phyloP scores from a whole-genome alignment of 92 coral and sea anemone genomes.

The Metridium senile region DNA sequence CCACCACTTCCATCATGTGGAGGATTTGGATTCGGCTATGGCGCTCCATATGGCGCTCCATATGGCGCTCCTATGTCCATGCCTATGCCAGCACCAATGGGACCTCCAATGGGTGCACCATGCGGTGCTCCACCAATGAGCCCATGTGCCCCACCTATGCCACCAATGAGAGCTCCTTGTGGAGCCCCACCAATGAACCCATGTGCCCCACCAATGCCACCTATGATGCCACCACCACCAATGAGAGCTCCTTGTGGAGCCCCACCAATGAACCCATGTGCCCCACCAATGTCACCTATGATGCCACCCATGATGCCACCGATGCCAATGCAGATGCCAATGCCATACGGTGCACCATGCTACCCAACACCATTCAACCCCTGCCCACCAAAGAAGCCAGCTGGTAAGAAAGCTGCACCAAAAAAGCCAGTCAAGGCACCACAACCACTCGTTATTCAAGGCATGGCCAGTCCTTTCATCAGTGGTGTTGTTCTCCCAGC shows the following conservation, averaged over 20 bases:
- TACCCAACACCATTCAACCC: slow-evolving; percentile 41
- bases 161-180: slow-evolving; percentile 58
- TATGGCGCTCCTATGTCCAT: slow-evolving; percentile 27
- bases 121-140: slow-evolving; percentile 21
- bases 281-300: slow-evolving; percentile 47
- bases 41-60: slow-evolving; percentile 46
- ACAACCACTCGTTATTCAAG: slow-evolving; percentile 35
- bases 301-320: slow-evolving; percentile 22
- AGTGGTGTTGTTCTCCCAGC: slow-evolving; percentile 55
- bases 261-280: slow-evolving; percentile 43
- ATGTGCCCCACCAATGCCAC: slow-evolving; percentile 29
- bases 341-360: slow-evolving; percentile 58
- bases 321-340: slow-evolving; percentile 28
- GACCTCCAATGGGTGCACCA: slow-evolving; percentile 7
- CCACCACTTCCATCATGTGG: slow-evolving; percentile 47
- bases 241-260: slow-evolving; percentile 12
- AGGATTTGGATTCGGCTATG: slow-evolving; percentile 25
- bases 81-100: background rate
- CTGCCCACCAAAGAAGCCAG: slow-evolving; percentile 38
- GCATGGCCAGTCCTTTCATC: slow-evolving; percentile 35
- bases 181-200: slow-evolving; percentile 15
- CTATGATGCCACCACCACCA: slow-evolving; percentile 16
- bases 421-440: slow-evolving; percentile 52
- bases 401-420: slow-evolving; percentile 33
- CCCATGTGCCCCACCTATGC: slow-evolving; percentile 47